Conservation (phyloP, 1,140 invertebrate species). For the Lepidurus arcticus region DNA sequence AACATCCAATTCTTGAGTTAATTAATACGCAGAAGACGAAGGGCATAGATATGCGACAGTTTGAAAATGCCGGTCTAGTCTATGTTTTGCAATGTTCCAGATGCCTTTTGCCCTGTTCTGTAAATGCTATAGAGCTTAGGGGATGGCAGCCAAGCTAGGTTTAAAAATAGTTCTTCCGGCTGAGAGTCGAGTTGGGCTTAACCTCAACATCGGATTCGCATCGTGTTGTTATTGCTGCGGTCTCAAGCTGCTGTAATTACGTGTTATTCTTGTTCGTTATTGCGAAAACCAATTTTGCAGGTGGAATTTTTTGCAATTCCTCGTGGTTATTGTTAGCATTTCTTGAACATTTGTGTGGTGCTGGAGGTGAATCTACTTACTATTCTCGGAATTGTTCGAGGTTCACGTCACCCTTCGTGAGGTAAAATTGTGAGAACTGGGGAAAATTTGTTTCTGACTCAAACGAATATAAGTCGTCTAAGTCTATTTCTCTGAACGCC, state of each 20-base stretch:
- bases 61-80: slow-evolving; percentile 4
- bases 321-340: background rate
- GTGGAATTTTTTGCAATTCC: background rate
- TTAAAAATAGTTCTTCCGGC: slow-evolving; percentile 1
- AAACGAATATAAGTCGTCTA: background rate
- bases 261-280: slow-evolving; percentile 10
- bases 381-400: too few relatives aligned
- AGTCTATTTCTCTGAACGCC: background rate
- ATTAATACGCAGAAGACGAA: background rate
- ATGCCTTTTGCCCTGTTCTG: background rate
- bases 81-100: slow-evolving; percentile 8
- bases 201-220: slow-evolving; percentile 14
- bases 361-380: too few relatives aligned
- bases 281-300: background rate
- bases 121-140: background rate
- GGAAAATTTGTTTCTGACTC: too few relatives aligned
- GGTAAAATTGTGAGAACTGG: too few relatives aligned
- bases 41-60: background rate
- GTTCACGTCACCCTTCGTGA: too few relatives aligned
- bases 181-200: slow-evolving; percentile 15
- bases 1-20: background rate
- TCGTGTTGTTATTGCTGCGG: slow-evolving; percentile 10
- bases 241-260: background rate
- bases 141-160: background rate
- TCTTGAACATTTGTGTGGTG: background rate